Base-by-base conservation (phyloP, 2,113 vertebrate genomes). In the Brachypteracias leptosomus region DNA sequence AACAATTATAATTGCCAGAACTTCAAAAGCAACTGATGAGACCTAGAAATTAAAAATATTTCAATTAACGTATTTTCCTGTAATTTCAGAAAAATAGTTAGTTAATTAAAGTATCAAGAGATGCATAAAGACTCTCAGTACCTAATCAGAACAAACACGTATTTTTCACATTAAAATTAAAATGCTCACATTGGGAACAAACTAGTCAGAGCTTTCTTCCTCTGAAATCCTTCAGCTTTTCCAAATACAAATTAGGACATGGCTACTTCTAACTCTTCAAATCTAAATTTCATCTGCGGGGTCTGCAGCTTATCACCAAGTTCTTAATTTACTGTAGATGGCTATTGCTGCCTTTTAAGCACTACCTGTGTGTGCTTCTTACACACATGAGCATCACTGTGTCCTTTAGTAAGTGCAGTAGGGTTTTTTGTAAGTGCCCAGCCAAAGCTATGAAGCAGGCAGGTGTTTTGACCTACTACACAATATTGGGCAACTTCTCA, bases 41-140 rank as follows among this genome's bases (percentile, higher is more conserved):
- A 65, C 52, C 55, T 80, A 93, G 75, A 93, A 88, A 85, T 78
- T 65, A 83, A 90, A 91, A 94, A 78, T 49, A 84, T 85, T 93
- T 87, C 73, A 90, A 88, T 86, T 81, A 61, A 86, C 7, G 13
- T 40, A 78, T 86, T 86, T 80, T 46, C 29, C 59, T 38, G 26
- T 58, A 61, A 92, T 86, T 88, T 67, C 61, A 93, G 52, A 46
- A 88, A 77, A 84, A 89, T 5, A 47, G 51, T 55, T n/a, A 49
- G 59, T 72, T 88, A 88, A 92, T 80, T 86, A 78, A 92, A 90
- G 46, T 72, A 95, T 24, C 75, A 75, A 67, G 79, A 95, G 47
- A 95, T 46, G 19, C 36, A 92, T 63, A 90, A 88, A 80, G 68
- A 65, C 6, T 72, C 47, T 68, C 40, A 54, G 25, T 49, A 92